Percentiles rank a stretch among this genome's conserved stretches.
These are phyloP conservation scores for Heptranchias perlo DNA, from an alignment of 2,113 vertebrate genomes.

Conservation along the genomic window DNA sequence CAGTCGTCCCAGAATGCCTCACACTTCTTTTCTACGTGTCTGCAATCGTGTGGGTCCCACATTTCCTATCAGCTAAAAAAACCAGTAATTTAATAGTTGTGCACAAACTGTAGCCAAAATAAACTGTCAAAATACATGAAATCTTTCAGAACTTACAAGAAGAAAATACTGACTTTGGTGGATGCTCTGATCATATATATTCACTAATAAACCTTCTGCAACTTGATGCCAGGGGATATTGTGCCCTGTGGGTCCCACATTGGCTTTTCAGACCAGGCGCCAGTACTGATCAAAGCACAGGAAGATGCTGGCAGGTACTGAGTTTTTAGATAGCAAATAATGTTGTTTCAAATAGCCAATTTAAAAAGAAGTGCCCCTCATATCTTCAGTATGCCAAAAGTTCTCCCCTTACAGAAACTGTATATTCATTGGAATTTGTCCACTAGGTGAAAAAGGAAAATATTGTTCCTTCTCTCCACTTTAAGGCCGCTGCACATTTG, in stretches of 20 bases:
- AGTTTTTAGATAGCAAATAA: background rate
- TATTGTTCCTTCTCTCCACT: constrained; percentile 9
- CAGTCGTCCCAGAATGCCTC: constrained; percentile 15
- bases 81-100: constrained; percentile 23
- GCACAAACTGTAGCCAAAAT: constrained; percentile 27
- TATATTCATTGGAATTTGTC: background rate
- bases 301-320: background rate
- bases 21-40: background rate
- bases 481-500: background rate
- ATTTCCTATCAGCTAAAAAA: constrained; percentile 9
- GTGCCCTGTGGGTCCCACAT: background rate
- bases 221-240: background rate
- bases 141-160: background rate
- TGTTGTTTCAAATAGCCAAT: background rate
- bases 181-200: constrained; percentile 6
- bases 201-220: background rate
- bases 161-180: constrained; percentile 11
- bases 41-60: constrained; percentile 9
- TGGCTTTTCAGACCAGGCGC: background rate
- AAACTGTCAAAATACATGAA: constrained; percentile 33
- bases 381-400: background rate
- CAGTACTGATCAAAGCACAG: background rate
- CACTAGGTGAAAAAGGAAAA: background rate
- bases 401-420: background rate
- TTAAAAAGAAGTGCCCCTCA: background rate